These are phyloP conservation scores for Philopedon plagiatum DNA, from an alignment of 2,888 invertebrate genomes.

Conservation along the genomic window DNA sequence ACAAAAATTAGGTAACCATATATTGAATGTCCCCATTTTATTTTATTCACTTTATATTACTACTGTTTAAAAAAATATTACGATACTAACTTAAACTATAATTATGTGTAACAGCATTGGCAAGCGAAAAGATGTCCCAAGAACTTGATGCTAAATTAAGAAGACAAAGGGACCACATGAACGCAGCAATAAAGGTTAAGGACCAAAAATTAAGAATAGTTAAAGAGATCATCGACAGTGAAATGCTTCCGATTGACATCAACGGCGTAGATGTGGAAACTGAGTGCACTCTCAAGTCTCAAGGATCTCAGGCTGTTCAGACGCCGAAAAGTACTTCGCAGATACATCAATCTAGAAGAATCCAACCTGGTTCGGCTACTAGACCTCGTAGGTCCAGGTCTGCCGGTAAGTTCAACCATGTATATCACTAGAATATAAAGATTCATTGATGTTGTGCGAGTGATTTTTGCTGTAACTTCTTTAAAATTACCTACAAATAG, in stretches of 20 bases:
- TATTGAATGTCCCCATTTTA: not conserved
- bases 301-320: constrained; percentile 41
- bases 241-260: constrained; percentile 45
- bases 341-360: constrained; percentile 39
- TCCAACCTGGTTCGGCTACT: constrained; percentile 63
- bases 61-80: no score
- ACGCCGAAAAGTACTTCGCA: constrained; percentile 33
- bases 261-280: constrained; percentile 27
- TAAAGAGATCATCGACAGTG: constrained; percentile 54
- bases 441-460: no score
- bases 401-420: constrained; percentile 73
- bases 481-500: no score
- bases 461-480: no score
- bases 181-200: constrained; percentile 73
- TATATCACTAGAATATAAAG: no score
- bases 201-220: constrained; percentile 73
- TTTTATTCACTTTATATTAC: not conserved
- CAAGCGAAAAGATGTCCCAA: constrained; percentile 82
- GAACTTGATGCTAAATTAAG: constrained; percentile 77
- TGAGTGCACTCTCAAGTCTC: constrained; percentile 26
- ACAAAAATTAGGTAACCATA: constrained; percentile 67
- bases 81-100: no score
- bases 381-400: constrained; percentile 82
- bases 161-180: constrained; percentile 72
- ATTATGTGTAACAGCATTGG: constrained; percentile 71